Conservation (phyloP, 2,113 vertebrate species). For the Bubo scandiacus region DNA sequence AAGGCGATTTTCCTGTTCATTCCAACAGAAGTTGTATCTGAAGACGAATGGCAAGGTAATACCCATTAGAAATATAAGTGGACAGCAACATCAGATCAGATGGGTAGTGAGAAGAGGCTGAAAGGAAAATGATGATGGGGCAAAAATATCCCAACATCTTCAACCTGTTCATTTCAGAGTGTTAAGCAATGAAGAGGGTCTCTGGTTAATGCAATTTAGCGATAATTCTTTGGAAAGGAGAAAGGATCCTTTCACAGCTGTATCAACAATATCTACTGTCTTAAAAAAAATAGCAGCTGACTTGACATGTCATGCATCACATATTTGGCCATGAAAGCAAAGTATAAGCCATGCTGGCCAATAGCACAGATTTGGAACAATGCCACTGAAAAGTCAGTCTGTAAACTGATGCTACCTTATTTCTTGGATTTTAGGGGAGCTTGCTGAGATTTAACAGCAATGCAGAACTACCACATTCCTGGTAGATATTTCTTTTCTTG, state of each 20-base stretch:
- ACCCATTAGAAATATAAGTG: not conserved
- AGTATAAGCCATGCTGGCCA: conserved; percentile 41
- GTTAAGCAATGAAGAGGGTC: not conserved
- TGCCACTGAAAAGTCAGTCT: conserved; percentile 39
- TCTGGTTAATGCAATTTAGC: conserved; percentile 50
- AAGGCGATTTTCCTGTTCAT: not conserved
- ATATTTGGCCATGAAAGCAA: conserved; percentile 63
- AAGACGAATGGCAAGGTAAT: not conserved
- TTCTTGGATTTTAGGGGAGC: conserved; percentile 36
- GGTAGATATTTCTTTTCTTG: conserved; percentile 43
- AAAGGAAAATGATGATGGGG: not conserved
- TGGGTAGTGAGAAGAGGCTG: not conserved
- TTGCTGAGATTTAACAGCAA: conserved; percentile 54
- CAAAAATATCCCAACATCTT: not conserved
- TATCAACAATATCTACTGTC: conserved; percentile 68
- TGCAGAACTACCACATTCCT: conserved; percentile 48
- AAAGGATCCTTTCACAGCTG: conserved; percentile 67
- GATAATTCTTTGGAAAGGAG: conserved; percentile 42
- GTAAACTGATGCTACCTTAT: conserved; percentile 58
- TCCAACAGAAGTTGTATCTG: not conserved
- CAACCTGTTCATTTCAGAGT: not conserved
- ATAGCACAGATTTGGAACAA: conserved; percentile 34
- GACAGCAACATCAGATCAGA: not conserved
- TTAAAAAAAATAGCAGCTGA: conserved; percentile 67
- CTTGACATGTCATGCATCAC: conserved; percentile 70